Conservation (phyloP, 1,140 invertebrate species). For the Meteorus sp. region DNA sequence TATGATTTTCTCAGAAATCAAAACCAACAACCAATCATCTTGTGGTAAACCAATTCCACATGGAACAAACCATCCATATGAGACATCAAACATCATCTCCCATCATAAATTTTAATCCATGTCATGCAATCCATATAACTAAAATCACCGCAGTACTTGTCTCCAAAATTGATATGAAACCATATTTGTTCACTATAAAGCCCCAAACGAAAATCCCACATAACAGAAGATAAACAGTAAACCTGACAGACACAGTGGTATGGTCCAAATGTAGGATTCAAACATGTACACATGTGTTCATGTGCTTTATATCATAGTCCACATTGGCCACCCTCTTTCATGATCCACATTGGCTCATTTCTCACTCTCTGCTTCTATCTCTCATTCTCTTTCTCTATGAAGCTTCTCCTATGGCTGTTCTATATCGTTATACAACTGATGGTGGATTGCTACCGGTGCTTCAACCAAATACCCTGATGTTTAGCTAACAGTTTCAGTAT, state of each 20-base stretch:
- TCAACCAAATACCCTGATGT: constrained; percentile 12
- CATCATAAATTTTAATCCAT: background rate
- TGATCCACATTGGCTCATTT: no score
- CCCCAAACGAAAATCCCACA: no score
- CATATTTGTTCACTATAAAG: background rate
- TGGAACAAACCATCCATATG: background rate
- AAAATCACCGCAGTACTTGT: background rate
- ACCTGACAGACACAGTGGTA: background rate
- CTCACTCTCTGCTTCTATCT: no score
- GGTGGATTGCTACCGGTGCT: background rate
- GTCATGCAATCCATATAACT: background rate
- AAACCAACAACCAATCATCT: no score
- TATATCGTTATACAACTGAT: background rate
- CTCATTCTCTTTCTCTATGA: no score
- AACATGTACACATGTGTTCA: background rate
- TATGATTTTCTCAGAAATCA: no score
- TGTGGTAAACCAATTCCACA: no score
- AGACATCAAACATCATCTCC: background rate
- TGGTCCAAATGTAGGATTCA: background rate
- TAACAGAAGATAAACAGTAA: no score
- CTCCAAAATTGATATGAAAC: background rate
- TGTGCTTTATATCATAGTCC: no score
- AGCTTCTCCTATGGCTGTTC: no score
- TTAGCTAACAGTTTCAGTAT: constrained; percentile 13
- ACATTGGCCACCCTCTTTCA: no score